These are phyloP conservation scores for Eulemur mongoz DNA, from an alignment of 2,797 vertebrate species.

Conservation along the genomic window DNA sequence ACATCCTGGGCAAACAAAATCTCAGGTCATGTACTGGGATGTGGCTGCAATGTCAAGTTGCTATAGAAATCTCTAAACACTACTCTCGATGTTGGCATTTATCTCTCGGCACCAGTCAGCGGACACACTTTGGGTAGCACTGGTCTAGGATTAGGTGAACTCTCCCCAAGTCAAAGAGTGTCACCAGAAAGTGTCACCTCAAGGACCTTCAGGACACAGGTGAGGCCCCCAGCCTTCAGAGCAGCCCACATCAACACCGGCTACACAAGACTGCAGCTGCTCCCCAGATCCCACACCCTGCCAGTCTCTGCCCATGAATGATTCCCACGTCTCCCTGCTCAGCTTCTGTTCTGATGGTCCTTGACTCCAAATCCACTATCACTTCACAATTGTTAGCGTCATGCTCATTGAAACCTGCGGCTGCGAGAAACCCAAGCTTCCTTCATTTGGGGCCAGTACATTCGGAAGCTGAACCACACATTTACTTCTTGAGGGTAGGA, in stretches of 20 bases:
- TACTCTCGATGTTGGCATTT: background rate
- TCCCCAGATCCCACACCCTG: background rate
- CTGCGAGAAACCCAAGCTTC: background rate
- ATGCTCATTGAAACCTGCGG: background rate
- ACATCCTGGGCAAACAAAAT: background rate
- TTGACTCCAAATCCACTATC: background rate
- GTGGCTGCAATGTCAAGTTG: background rate
- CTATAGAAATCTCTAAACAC: background rate
- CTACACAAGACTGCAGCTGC: rapidly evolving
- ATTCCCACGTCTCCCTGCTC: background rate
- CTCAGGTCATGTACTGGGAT: background rate
- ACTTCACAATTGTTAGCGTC: background rate
- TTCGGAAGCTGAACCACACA: background rate
- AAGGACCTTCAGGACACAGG: background rate
- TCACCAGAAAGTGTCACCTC: background rate
- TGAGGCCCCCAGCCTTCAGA: background rate
- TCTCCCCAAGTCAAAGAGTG: background rate
- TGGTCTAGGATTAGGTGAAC: background rate
- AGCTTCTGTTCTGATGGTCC: background rate
- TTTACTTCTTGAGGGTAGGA: background rate
- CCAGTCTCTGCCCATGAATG: background rate
- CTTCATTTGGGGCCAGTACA: background rate
- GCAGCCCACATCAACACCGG: background rate
- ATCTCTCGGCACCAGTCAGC: background rate
- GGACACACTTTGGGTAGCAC: background rate